These are phyloP conservation scores for Eulemur rubriventer DNA, from an alignment of 2,797 vertebrate genomes.

Conservation along the genomic window DNA sequence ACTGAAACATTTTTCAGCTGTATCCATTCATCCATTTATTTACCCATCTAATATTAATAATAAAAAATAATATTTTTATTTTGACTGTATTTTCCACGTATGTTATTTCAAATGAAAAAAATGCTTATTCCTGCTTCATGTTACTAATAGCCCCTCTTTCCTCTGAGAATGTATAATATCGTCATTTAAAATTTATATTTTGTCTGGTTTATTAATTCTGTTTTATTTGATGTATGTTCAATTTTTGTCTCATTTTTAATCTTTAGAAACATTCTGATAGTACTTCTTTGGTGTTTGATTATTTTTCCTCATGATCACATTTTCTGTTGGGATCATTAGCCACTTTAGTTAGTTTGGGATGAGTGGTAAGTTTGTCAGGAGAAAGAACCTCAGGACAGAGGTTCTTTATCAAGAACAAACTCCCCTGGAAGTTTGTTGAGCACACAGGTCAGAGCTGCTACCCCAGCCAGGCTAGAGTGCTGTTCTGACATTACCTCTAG, in stretches of 20 bases:
- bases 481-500: neutral
- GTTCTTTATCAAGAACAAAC: neutral
- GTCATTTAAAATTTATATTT: neutral
- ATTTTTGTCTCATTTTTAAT: neutral
- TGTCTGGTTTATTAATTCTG: neutral
- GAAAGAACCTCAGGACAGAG: neutral
- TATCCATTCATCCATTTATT: neutral
- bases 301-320: neutral
- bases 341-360: neutral
- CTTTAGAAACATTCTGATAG: neutral
- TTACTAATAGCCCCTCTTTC: neutral
- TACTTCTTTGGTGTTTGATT: neutral
- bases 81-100: neutral
- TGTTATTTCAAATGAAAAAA: neutral
- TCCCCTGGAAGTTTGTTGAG: neutral
- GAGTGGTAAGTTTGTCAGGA: neutral
- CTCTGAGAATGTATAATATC: neutral
- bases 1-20: neutral
- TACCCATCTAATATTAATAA: neutral
- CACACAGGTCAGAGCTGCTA: neutral
- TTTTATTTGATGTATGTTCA: neutral
- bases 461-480: neutral
- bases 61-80: neutral
- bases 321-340: neutral
- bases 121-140: neutral